Evolutionary conservation across 2,113 vertebrate genomes (phyloP).

Genomic region (Ptychochromis oligacanthus): DNA sequence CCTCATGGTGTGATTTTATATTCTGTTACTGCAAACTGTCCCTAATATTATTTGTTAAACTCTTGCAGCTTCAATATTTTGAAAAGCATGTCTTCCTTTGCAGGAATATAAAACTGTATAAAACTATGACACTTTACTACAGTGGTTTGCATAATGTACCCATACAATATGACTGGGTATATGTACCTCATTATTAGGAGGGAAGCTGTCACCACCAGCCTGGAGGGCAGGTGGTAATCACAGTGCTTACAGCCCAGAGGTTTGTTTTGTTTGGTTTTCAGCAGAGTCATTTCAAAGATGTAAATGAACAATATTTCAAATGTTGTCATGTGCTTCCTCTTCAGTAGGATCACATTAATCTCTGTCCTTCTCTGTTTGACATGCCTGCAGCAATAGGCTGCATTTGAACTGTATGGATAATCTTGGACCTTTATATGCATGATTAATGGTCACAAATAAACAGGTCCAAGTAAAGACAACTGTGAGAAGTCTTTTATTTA

Average conservation of each 20-base stretch:
- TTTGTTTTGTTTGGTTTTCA: conserved; percentile 48
- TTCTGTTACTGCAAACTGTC: background rate
- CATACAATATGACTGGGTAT: background rate
- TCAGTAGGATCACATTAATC: conserved; percentile 53
- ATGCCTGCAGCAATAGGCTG: background rate
- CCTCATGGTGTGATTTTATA: background rate
- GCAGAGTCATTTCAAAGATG: conserved; percentile 41
- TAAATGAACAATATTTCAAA: conserved; percentile 59
- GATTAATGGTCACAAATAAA: conserved; percentile 72
- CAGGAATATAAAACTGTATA: background rate
- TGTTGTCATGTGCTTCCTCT: conserved; percentile 58
- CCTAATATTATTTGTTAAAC: background rate
- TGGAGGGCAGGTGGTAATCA: conserved; percentile 18
- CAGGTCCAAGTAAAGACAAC: conserved; percentile 47
- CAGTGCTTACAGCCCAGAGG: background rate
- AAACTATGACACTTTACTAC: background rate
- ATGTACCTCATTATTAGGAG: background rate
- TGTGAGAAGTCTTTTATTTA: conserved; percentile 66
- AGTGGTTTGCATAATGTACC: background rate
- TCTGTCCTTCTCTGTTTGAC: conserved; percentile 59
- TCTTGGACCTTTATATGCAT: background rate
- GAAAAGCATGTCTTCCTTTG: background rate
- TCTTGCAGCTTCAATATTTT: background rate
- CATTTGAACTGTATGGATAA: background rate
- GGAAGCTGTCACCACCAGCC: background rate